Conservation (phyloP, 2,113 vertebrate genomes). For the Sakesphorus luctuosus region DNA sequence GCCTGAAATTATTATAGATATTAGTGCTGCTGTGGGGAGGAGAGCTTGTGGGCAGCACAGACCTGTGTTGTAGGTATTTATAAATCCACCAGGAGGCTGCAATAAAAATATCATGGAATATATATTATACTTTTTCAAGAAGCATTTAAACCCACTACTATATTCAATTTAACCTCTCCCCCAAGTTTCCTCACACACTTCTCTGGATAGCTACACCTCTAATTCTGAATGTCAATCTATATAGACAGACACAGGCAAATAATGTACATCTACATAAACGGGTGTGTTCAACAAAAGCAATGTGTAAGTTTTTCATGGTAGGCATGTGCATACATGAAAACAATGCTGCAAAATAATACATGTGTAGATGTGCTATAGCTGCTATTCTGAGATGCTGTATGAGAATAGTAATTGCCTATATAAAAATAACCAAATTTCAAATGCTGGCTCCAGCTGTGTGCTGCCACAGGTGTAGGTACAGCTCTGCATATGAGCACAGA, state of each 20-base stretch:
- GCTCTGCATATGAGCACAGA: neutral
- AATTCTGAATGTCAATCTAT: neutral
- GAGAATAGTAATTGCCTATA: neutral
- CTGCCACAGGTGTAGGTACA: neutral
- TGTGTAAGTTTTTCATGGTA: neutral
- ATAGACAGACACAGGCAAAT: neutral
- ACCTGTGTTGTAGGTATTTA: neutral
- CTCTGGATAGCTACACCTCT: neutral
- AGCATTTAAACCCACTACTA: neutral
- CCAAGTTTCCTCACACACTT: neutral
- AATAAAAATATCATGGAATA: constrained; percentile 15
- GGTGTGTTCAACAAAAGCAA: neutral
- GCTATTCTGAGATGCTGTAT: neutral
- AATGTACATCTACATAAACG: neutral
- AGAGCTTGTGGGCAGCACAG: neutral
- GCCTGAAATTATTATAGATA: neutral
- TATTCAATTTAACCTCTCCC: neutral
- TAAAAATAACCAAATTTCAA: neutral
- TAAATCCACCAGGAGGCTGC: constrained; percentile 39
- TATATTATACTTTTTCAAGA: neutral
- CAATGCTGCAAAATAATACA: neutral
- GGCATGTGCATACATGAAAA: neutral
- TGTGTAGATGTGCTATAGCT: neutral
- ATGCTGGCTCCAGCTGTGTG: neutral
- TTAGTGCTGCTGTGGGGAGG: constrained; percentile 9